These are phyloP conservation scores for sheep (Ovis aries) DNA, from an alignment of 2,113 vertebrate genomes.

Conservation along the genomic window ARS-UI_Ramb_v3.0 NC_056061.1:6865001-6865500, in stretches of 20 bases:
- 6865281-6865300: not conserved
- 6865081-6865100: not conserved
- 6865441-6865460: not conserved
- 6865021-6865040: not conserved
- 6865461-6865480: not conserved
- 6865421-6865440: not conserved
- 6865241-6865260: not conserved
- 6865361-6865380: not conserved
- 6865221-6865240: not conserved
- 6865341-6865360: not conserved
- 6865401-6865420: not conserved
- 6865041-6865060: not conserved
- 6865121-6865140: not conserved
- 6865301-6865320: not conserved
- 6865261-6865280: not conserved
- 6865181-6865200: rapidly evolving
- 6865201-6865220: not conserved
- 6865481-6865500: not conserved
- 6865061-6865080: not conserved
- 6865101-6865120: not conserved
- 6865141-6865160: not conserved
- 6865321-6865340: not conserved
- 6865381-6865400: not conserved
- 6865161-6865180: not conserved
- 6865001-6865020: not conserved